A percentile compares a stretch with the other conserved stretches of the same genome.
Conservation (phyloP, 2,888 invertebrate species). For the Agonopterix alstromeriana region DNA sequence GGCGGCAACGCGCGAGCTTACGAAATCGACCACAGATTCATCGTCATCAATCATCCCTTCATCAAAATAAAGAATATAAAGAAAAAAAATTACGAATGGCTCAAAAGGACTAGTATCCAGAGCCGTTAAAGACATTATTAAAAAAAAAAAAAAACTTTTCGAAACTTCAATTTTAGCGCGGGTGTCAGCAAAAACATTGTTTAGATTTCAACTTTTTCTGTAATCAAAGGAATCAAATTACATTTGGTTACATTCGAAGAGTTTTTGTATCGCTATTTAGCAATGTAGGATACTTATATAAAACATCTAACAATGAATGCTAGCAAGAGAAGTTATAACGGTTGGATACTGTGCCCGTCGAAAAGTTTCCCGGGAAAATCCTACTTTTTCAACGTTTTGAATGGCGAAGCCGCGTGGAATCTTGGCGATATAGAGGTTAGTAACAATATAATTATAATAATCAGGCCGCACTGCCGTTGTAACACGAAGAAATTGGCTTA, state of each 20-base stretch:
- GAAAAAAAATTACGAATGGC: no score
- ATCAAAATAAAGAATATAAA: no score
- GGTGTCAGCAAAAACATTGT: constrained; percentile 30
- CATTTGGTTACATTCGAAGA: not conserved
- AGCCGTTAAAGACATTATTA: not conserved
- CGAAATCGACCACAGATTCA: no score
- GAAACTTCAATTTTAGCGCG: constrained; percentile 28
- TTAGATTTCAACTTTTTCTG: not conserved
- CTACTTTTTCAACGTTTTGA: constrained; percentile 53
- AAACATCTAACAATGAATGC: constrained; percentile 21
- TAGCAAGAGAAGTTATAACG: constrained; percentile 26
- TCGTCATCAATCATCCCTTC: no score
- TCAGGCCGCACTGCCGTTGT: no score
- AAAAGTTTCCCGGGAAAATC: constrained; percentile 52
- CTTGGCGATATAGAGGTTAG: constrained; percentile 38
- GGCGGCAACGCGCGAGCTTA: no score
- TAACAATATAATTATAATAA: constrained; percentile 4
- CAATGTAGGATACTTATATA: not conserved
- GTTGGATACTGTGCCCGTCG: constrained; percentile 52
- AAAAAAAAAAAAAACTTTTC: constrained; percentile 5
- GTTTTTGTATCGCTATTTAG: not conserved
- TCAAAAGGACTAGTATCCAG: not conserved
- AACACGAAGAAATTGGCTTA: no score
- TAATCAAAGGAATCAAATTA: not conserved
- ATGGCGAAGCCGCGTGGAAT: constrained; percentile 48